These are phyloP conservation scores for Triplophysa yarkandensis DNA, from an alignment of 2,797 vertebrate species.

Conservation along the genomic window DNA sequence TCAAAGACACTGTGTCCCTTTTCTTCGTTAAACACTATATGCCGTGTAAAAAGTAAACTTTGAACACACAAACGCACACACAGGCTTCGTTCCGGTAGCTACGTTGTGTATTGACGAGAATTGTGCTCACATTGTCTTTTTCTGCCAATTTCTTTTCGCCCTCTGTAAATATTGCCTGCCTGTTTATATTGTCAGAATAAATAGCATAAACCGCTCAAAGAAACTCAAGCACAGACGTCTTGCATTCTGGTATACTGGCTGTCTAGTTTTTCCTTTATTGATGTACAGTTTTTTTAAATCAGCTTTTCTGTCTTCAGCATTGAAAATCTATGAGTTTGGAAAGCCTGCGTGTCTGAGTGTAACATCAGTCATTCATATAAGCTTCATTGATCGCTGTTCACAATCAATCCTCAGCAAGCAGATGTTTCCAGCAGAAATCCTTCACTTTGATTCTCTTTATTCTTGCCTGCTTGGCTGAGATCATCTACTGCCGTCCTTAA, in stretches of 20 bases:
- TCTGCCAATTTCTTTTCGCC: slow-evolving; percentile 20
- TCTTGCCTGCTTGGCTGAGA: not conserved
- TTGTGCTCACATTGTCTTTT: slow-evolving; percentile 25
- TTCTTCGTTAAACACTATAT: slow-evolving; percentile 12
- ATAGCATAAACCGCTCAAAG: slow-evolving; percentile 8
- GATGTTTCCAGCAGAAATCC: slow-evolving; percentile 31
- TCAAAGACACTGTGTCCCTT: slow-evolving; percentile 19
- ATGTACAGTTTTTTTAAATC: not conserved
- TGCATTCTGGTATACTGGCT: not conserved
- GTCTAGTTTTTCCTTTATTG: slow-evolving; percentile 11
- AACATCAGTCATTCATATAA: slow-evolving; percentile 30
- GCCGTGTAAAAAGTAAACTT: slow-evolving; percentile 11
- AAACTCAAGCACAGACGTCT: not conserved
- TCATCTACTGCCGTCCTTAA: not conserved
- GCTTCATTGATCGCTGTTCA: slow-evolving; percentile 15
- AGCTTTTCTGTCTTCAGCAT: slow-evolving; percentile 14
- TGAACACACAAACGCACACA: slow-evolving; percentile 1
- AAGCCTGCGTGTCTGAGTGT: slow-evolving; percentile 3
- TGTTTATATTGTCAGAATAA: slow-evolving; percentile 35
- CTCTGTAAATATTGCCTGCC: not conserved
- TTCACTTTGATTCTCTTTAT: slow-evolving; percentile 13
- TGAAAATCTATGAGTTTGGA: slow-evolving; percentile 8
- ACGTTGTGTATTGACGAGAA: slow-evolving; percentile 7
- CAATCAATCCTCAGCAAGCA: slow-evolving; percentile 8
- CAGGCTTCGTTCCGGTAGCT: slow-evolving; percentile 2